These are phyloP conservation scores for Drosophila lowei DNA, from an alignment of 1,140 invertebrate genomes.

Conservation along the genomic window DNA sequence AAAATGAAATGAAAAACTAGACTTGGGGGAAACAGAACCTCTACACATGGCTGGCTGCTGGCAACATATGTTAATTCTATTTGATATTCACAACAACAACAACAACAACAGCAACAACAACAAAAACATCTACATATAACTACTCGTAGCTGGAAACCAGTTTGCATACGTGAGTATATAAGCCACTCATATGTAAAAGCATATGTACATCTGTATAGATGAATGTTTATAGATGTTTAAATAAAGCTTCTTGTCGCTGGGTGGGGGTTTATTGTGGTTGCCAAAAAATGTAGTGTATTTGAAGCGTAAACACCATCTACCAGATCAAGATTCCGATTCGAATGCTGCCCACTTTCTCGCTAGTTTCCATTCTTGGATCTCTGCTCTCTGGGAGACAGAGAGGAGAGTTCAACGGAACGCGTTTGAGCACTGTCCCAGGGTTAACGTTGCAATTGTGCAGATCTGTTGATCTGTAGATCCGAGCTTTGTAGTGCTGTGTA, in stretches of 20 bases:
- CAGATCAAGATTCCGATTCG: no score
- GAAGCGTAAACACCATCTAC: no score
- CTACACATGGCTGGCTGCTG: conserved; percentile 33
- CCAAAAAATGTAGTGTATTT: conserved; percentile 16
- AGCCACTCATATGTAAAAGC: conserved; percentile 37
- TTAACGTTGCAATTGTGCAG: conserved; percentile 17
- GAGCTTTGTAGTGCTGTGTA: not conserved
- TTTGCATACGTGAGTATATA: conserved; percentile 42
- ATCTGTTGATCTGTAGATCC: not conserved
- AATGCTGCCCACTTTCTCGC: no score
- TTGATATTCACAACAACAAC: conserved; percentile 47
- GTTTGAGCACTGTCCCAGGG: not conserved
- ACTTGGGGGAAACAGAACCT: conserved; percentile 9
- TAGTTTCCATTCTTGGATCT: not conserved
- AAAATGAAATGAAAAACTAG: conserved; percentile 6
- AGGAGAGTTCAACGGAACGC: conserved; percentile 1
- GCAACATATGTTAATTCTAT: conserved; percentile 61
- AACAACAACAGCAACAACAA: conserved; percentile 38
- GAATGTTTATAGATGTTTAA: conserved; percentile 42
- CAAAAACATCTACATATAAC: conserved; percentile 26
- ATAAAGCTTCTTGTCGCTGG: conserved; percentile 24
- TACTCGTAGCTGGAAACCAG: conserved; percentile 36
- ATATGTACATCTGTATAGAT: conserved; percentile 35
- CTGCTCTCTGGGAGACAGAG: conserved; percentile 24
- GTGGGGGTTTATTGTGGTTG: conserved; percentile 23